Conservation (phyloP, 2,113 vertebrate genomes). For the Seriola aureovittata region DNA sequence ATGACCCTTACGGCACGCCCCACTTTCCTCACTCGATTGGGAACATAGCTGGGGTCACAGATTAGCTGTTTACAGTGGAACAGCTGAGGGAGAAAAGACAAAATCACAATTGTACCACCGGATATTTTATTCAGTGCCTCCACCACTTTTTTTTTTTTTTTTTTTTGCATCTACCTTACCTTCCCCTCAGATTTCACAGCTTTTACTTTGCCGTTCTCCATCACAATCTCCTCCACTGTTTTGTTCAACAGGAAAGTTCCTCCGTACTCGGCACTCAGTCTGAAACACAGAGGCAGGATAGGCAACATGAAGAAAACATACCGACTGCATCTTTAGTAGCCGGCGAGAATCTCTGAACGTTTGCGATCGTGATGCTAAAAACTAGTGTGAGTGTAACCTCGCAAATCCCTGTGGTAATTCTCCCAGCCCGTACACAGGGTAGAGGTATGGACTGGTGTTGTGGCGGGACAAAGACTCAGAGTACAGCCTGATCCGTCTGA, state of each 20-base stretch:
- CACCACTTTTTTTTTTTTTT: no score
- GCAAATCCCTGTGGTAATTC: constrained; percentile 85
- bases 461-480: constrained; percentile 79
- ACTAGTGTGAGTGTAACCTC: constrained; percentile 70
- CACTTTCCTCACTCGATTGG: constrained; percentile 89
- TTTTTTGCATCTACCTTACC: constrained; percentile 70
- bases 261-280: constrained; percentile 93
- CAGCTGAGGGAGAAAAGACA: constrained; percentile 78
- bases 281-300: constrained; percentile 66
- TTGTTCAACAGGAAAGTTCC: constrained; percentile 94
- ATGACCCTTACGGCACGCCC: constrained; percentile 93
- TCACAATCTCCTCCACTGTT: constrained; percentile 92
- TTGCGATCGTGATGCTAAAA: neutral
- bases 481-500: constrained; percentile 82
- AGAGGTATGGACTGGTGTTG: constrained; percentile 83
- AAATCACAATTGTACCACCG: neutral
- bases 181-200: constrained; percentile 95
- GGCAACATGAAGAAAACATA: neutral
- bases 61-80: constrained; percentile 97
- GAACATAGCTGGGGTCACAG: constrained; percentile 94
- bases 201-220: constrained; percentile 90
- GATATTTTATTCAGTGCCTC: neutral
- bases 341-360: neutral
- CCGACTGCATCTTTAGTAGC: neutral
- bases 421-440: constrained; percentile 83